Evolutionary conservation across 1,140 invertebrate species (phyloP), one percentile per base, ranked within the genome.

Genomic region (Polypedilum pembai): DNA sequence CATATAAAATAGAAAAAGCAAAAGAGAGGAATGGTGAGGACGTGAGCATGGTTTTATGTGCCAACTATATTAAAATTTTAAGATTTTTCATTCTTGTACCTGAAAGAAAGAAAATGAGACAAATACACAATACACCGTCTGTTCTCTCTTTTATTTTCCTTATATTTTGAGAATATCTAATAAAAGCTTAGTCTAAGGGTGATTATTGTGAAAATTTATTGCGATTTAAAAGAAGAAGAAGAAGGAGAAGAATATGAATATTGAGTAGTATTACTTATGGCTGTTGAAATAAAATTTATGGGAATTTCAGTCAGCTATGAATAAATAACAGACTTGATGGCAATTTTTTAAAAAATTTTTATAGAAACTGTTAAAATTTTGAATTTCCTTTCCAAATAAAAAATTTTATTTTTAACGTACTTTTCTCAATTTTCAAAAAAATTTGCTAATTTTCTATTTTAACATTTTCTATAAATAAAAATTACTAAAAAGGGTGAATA

Each of bases 401-500:
- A 33, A 33, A 33, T 33, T 3, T 33, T 33, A 33, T 33, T 33
- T 33, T 1, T 33, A 33, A 33, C 24, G 24, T 33, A 33, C 5
- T 33, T 33, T 5, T 33, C 5, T 33, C 24, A 33, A 33, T 33
- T 33, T 33, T 33, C 24, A 33, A 33, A 33, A 33, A 33, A n/a
- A n/a, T n/a, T n/a, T n/a, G n/a, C n/a, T n/a, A n/a, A n/a, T 33
- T 33, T 5, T 33, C 5, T 33, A 33, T 33, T 33, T 33, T n/a
- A n/a, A n/a, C n/a, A n/a, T 33, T 33, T 33, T 33, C 24, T 33
- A 69, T 18, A 69, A 20, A 18, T 18, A 69, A 21, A 69, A n/a
- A n/a, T n/a, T n/a, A n/a, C n/a, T n/a, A n/a, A n/a, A 10, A 18
- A 21, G 65, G 65, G 65, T 69, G 65, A 69, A 69, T 69, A 69